These are phyloP conservation scores for Arenicola marina DNA, from an alignment of 2,888 invertebrate species.

Conservation along the genomic window DNA sequence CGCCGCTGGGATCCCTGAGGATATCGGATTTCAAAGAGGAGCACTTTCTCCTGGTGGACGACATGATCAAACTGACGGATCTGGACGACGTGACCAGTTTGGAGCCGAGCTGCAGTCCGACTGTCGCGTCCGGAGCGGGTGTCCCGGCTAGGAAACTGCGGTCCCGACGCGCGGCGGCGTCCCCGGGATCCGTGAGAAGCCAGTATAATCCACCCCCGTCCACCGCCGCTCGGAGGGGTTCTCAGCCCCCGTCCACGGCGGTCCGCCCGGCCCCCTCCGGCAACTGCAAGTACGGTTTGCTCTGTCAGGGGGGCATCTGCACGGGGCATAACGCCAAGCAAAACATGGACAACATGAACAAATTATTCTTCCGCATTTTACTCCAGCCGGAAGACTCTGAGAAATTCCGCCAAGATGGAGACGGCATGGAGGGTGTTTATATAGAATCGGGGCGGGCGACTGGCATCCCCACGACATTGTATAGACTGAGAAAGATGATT, in stretches of 20 bases:
- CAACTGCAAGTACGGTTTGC: conserved; percentile 19
- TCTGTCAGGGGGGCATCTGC: conserved; percentile 26
- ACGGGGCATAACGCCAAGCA: conserved; percentile 27
- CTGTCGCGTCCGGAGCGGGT: background rate
- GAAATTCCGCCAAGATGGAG: too few species aligned
- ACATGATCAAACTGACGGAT: conserved; percentile 51
- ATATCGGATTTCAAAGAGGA: conserved; percentile 52
- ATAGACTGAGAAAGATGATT: too few species aligned
- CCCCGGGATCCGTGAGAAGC: too few species aligned
- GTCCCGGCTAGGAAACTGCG: background rate
- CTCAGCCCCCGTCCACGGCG: background rate
- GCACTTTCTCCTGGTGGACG: conserved; percentile 48
- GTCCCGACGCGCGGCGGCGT: too few species aligned
- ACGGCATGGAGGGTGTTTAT: too few species aligned
- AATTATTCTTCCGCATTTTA: conserved; percentile 26
- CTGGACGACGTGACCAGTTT: conserved; percentile 50
- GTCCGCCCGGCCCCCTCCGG: background rate
- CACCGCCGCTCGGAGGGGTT: background rate
- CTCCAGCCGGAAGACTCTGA: too few species aligned
- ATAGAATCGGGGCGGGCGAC: too few species aligned
- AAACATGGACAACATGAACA: conserved; percentile 26
- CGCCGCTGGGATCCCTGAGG: conserved; percentile 53
- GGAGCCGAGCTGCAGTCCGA: conserved; percentile 22
- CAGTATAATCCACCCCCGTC: too few species aligned
- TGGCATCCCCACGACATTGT: too few species aligned